Conservation (phyloP, 2,113 vertebrate genomes). For the Lepisosteus osseus region DNA sequence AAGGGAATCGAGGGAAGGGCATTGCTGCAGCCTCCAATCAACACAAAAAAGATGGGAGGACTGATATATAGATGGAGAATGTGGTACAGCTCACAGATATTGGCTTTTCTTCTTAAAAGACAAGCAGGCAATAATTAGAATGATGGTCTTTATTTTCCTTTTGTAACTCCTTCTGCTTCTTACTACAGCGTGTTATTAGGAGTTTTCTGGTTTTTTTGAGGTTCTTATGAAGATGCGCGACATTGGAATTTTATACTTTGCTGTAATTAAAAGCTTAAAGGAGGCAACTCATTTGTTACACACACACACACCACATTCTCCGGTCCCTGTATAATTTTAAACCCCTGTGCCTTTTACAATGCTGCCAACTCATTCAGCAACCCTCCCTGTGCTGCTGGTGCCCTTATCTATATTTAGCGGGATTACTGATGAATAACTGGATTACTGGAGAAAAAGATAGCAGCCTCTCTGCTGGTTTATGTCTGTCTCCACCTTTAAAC, state of each 20-base stretch:
- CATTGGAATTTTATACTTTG: not conserved
- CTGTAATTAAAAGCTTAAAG: not conserved
- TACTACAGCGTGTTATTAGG: no score
- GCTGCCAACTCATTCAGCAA: not conserved
- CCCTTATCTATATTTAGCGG: constrained; percentile 30
- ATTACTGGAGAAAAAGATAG: constrained; percentile 28
- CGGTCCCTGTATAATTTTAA: not conserved
- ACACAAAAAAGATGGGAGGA: no score
- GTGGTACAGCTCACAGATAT: no score
- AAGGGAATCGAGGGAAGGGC: no score
- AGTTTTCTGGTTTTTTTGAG: no score
- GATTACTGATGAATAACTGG: constrained; percentile 21
- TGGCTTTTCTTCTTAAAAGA: no score
- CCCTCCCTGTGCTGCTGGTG: constrained; percentile 15
- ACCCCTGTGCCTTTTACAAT: constrained; percentile 3
- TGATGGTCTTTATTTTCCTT: no score
- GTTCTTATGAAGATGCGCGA: no score
- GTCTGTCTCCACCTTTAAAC: constrained; percentile 6
- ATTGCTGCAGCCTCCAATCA: no score
- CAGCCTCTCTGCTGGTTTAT: constrained; percentile 22
- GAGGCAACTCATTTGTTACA: not conserved
- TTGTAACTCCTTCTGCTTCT: no score
- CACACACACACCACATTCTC: not conserved
- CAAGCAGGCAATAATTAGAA: no score
- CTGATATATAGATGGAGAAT: no score